Evolutionary conservation across 1,140 invertebrate species (phyloP), one percentile per base, ranked within the genome.

Genomic region (Schlechtendalia chinensis): DNA sequence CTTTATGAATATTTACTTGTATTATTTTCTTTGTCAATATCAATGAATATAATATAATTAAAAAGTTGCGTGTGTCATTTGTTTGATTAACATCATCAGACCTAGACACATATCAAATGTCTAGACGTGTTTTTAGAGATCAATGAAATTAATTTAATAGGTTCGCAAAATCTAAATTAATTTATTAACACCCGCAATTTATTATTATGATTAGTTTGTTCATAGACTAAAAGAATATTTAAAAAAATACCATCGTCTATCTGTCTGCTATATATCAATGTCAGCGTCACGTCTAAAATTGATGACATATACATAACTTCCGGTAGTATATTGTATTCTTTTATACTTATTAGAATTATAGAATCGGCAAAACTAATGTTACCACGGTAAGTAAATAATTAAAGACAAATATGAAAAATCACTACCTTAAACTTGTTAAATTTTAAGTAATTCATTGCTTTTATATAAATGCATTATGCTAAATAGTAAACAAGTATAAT

Each of bases 121-220:
- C 63, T 39, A 39, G 63, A 39, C 32, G 29, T 67, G 63, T 67
- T 39, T 67, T 67, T 67, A 67, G 63, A 65, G 24, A 65, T 65
- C 61, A 10, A 39, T n/a, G 63, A 67, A 67, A 67, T 39, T 67
- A 67, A 67, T 67, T 19, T 67, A 67, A 67, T 45, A 67, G n/a
- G 32, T 67, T n/a, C 32, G 63, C 63, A 67, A 22, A 67, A 22
- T 67, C 29, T 19, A 67, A 67, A 67, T 67, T 39, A 67, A 22
- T 67, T 39, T 39, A 19, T 29, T 67, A 24, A 67, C 63, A 67
- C 32, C 39, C 17, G 63, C 63, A n/a, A 45, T 39, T 67, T 67
- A 39, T 29, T 67, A 17, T 22, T 67, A n/a, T 39, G 63, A 54
- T 17, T 19, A n/a, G 53, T 54, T n/a, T 19, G 53, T 54, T 39